Base-by-base conservation (phyloP, 1,140 invertebrate genomes). In the Panonychus citri region DNA sequence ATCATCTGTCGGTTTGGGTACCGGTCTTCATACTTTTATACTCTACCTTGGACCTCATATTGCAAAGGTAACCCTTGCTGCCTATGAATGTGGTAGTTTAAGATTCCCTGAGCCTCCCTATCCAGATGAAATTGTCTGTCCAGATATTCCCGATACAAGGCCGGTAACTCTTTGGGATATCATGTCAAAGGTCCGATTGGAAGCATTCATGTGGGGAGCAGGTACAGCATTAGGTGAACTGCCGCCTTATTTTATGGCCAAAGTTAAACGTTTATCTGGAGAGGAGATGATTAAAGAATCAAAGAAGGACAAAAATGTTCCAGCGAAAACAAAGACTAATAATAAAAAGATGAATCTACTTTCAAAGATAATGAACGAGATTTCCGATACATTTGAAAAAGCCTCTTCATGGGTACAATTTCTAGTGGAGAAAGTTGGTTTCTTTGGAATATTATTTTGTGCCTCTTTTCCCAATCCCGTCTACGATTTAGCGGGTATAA, bases 381-480 rank as follows among this genome's bases (percentile, higher is more conserved):
- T 34, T 34, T 34, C 30, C 30, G 30, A 34, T 34, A 34, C 5
- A 34, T 46, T 46, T 24, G n/a, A 46, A 10, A n/a, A n/a, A 46
- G 43, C 43, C 2, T n/a, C n/a, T 21, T 7, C 43, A 46, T 46
- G 21, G n/a, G 43, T 46, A 24, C 43, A 55, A 48, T 28, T 21
- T 7, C 72, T 98, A 51, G 89, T 99, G 1, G 83, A 95, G 66
- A 81, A 79, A 67, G 85, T 96, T 51, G 94, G 95, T 25, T 99
- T 99, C 72, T 81, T 89, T 61, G 94, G 94, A 26, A 99, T 99
- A 62, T 70, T 99, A 57, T 82, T 89, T 3, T 98, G 93, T 75
- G 95, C 94, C 46, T 94, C 89, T 57, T 90, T 97, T 68, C 95
- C 95, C n/a, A 99, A 99, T 75, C 95, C 95, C 1, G 69, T 99